These are phyloP conservation scores for Trididemnum miniatum DNA, from an alignment of 23 tunicate genomes.

Conservation along the genomic window DNA sequence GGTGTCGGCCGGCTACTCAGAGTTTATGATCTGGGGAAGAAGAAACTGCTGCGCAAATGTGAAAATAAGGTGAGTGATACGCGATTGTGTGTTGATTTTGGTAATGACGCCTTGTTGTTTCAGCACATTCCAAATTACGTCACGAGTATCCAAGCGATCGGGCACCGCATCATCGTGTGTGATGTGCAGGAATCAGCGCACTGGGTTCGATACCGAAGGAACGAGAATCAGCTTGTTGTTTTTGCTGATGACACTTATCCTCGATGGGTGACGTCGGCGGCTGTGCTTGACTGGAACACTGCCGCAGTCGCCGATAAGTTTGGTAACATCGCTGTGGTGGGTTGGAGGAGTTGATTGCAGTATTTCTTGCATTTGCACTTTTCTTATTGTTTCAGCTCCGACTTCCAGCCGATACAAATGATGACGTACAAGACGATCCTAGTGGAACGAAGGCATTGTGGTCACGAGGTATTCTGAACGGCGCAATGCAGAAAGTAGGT, in stretches of 20 bases:
- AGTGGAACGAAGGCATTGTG: conserved; percentile 99
- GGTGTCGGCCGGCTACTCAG: conserved; percentile 91
- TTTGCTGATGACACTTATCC: conserved; percentile 99
- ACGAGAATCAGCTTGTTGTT: conserved; percentile 93
- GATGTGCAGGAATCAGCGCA: conserved; percentile 95
- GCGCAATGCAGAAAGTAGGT: conserved; percentile 90
- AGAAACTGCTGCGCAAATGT: conserved; percentile 91
- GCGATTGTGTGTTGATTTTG: too few relatives aligned
- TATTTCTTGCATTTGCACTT: too few relatives aligned
- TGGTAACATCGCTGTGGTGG: conserved; percentile 85
- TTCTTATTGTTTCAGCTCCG: conserved; percentile 57
- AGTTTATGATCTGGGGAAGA: conserved; percentile 95
- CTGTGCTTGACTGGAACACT: conserved; percentile 87
- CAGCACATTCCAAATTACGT: conserved; percentile 93
- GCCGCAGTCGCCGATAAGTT: conserved; percentile 96
- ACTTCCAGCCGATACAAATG: conserved; percentile 87
- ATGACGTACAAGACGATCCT: conserved; percentile 98
- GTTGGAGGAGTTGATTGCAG: too few relatives aligned
- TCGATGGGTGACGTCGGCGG: conserved; percentile 91
- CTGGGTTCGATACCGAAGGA: conserved; percentile 88
- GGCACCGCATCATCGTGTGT: conserved; percentile 89
- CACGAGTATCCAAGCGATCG: conserved; percentile 75
- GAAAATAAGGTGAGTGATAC: conserved; percentile 97
- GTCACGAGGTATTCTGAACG: conserved; percentile 93
- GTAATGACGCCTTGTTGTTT: background rate